phyloP scores from a whole-genome alignment of 2,888 invertebrate species.

The Xestia sexstrigata region DNA sequence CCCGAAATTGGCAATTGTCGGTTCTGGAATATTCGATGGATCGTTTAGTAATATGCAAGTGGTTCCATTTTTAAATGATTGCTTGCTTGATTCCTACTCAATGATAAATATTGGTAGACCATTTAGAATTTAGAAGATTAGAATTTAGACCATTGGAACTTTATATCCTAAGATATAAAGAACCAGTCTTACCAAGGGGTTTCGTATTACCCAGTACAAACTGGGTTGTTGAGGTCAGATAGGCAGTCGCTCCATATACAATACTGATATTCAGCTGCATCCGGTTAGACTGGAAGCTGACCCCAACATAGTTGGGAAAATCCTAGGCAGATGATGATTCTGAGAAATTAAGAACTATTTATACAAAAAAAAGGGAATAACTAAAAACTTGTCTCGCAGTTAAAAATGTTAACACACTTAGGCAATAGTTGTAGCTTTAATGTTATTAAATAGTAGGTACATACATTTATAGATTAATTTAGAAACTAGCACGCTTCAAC shows the following conservation, averaged over 20 bases:
- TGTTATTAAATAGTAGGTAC: not conserved
- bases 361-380: not conserved
- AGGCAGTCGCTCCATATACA: not conserved
- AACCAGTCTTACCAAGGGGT: not conserved
- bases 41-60: not conserved
- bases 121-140: too few species aligned
- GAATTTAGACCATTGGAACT: too few species aligned
- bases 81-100: not conserved
- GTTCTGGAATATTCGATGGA: constrained; percentile 29
- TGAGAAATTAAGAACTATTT: not conserved
- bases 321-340: not conserved
- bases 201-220: not conserved
- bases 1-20: constrained; percentile 20
- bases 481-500: not conserved
- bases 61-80: not conserved
- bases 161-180: not conserved
- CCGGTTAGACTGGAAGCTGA: not conserved
- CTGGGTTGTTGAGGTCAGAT: not conserved
- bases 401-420: not conserved
- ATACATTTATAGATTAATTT: not conserved
- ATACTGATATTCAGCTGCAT: not conserved
- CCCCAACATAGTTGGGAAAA: not conserved
- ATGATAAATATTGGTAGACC: not conserved
- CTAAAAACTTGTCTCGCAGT: not conserved
- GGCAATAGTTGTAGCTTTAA: not conserved